These are phyloP conservation scores for Clunio marinus DNA, from an alignment of 2,888 invertebrate genomes.

Conservation along the genomic window DNA sequence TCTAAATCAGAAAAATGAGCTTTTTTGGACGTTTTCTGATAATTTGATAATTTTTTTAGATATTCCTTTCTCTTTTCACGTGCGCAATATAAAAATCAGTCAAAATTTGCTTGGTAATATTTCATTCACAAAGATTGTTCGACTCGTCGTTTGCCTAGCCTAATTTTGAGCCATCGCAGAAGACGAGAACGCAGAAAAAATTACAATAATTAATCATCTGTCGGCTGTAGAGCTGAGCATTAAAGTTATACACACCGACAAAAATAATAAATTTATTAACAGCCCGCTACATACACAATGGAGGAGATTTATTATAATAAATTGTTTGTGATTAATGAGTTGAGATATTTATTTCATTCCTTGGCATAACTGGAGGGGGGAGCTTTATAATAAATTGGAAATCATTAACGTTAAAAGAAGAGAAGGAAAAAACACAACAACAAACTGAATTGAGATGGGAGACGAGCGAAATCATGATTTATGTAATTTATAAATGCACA, in stretches of 20 bases:
- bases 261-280: slow-evolving; percentile 39
- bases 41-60: neutral
- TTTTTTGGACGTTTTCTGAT: neutral
- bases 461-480: slow-evolving; percentile 28
- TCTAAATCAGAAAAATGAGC: neutral
- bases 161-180: neutral
- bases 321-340: slow-evolving; percentile 38
- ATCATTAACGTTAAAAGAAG: slow-evolving; percentile 36
- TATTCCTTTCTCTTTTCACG: too few species aligned
- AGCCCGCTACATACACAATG: slow-evolving; percentile 24
- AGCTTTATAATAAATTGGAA: slow-evolving; percentile 28
- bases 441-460: slow-evolving; percentile 8
- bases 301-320: slow-evolving; percentile 38
- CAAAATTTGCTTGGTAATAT: neutral
- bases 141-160: neutral
- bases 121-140: neutral
- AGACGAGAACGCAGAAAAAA: neutral
- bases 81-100: too few species aligned
- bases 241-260: slow-evolving; percentile 11
- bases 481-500: slow-evolving; percentile 21
- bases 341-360: slow-evolving; percentile 36
- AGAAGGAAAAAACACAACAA: slow-evolving; percentile 6
- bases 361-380: neutral
- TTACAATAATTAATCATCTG: slow-evolving; percentile 7
- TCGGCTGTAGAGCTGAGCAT: neutral